Conservation (phyloP, 1,140 invertebrate species). For the Heliconius congener region DNA sequence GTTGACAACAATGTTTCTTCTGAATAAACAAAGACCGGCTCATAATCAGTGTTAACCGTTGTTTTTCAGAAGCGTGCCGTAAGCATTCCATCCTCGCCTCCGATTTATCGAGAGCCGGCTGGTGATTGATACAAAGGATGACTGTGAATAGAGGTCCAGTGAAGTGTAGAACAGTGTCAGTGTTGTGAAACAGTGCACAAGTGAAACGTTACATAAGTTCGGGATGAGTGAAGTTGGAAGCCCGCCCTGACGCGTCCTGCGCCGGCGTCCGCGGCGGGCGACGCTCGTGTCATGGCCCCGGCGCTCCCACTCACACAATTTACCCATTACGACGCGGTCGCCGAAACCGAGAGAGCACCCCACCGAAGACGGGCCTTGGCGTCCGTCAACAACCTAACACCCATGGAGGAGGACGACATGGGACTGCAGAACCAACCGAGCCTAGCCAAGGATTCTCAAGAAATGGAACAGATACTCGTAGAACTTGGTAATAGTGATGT, state of each 20-base stretch:
- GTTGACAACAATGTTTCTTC: conserved; percentile 39
- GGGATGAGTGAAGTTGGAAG: conserved; percentile 61
- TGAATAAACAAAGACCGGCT: conserved; percentile 57
- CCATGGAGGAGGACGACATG: conserved; percentile 87
- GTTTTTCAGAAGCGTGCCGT: conserved; percentile 73
- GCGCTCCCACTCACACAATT: conserved; percentile 80
- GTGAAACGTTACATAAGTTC: conserved; percentile 69
- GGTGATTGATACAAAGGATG: conserved; percentile 58
- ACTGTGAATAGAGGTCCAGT: conserved; percentile 50
- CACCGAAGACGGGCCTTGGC: conserved; percentile 66
- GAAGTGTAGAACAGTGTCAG: conserved; percentile 55
- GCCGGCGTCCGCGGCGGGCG: conserved; percentile 72
- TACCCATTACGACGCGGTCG: conserved; percentile 53
- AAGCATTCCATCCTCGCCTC: conserved; percentile 41
- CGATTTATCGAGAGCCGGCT: conserved; percentile 57
- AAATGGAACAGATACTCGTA: conserved; percentile 82
- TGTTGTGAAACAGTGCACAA: conserved; percentile 54
- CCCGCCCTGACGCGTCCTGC: conserved; percentile 69
- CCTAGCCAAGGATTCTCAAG: conserved; percentile 76
- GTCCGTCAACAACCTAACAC: conserved; percentile 79
- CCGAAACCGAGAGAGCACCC: conserved; percentile 52
- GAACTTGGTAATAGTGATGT: conserved; percentile 82
- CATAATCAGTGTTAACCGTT: conserved; percentile 64
- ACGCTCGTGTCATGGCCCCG: conserved; percentile 82
- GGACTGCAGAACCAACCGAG: conserved; percentile 80